Percentiles rank a stretch among this genome's conserved stretches.
Evolutionary conservation across 2,888 invertebrate species (phyloP).

Genomic region (Tuta absoluta): DNA sequence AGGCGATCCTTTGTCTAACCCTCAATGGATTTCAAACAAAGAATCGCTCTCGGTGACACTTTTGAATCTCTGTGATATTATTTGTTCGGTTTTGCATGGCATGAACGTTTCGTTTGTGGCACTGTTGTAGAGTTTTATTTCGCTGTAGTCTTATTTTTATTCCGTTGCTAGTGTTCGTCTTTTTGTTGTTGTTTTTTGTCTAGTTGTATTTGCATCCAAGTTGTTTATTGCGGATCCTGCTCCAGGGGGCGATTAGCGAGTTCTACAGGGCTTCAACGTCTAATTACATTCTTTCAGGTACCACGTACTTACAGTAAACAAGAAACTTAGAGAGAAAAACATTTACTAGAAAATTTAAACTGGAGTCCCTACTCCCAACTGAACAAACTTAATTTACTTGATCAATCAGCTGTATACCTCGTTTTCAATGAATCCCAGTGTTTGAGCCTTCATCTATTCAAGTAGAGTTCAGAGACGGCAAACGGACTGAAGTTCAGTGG

Average conservation of each 20-base stretch:
- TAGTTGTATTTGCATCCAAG: slow-evolving; percentile 53
- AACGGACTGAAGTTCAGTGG: slow-evolving; percentile 46
- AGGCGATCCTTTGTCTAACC: slow-evolving; percentile 54
- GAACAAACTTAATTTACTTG: slow-evolving; percentile 10
- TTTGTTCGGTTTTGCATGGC: slow-evolving; percentile 67
- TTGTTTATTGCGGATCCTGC: slow-evolving; percentile 52
- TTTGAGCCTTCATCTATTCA: slow-evolving; percentile 42
- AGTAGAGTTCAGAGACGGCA: slow-evolving; percentile 40
- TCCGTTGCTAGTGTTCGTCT: slow-evolving; percentile 63
- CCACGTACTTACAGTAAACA: background rate
- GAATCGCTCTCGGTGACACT: slow-evolving; percentile 54
- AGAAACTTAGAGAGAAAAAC: background rate
- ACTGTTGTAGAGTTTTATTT: slow-evolving; percentile 50
- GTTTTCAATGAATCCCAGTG: background rate
- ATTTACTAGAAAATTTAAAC: background rate
- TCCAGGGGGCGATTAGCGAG: slow-evolving; percentile 44
- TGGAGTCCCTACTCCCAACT: background rate
- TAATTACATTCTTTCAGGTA: slow-evolving; percentile 24
- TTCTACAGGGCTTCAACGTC: slow-evolving; percentile 29
- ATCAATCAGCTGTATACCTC: slow-evolving; percentile 13
- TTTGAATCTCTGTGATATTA: slow-evolving; percentile 43
- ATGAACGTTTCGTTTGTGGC: slow-evolving; percentile 67
- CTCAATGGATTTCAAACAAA: slow-evolving; percentile 39
- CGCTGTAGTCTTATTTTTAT: slow-evolving; percentile 51
- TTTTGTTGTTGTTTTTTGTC: slow-evolving; percentile 51